Conservation (phyloP, 2,797 vertebrate species). For the Eidolon dupreanum region DNA sequence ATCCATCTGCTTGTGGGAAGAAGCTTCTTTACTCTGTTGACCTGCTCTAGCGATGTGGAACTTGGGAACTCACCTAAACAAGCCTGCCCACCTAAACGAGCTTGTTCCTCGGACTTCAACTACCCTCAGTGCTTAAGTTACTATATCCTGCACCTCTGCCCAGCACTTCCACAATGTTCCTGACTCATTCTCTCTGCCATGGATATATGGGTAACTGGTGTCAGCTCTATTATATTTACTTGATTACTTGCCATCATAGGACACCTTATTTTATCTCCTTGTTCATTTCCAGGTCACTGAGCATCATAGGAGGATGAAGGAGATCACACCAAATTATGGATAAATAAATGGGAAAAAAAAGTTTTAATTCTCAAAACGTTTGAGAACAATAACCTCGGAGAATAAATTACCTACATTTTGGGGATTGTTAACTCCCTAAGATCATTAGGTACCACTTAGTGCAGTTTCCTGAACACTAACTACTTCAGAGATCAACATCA, state of each 20-base stretch:
- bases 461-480: not conserved
- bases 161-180: not conserved
- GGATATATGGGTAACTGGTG: not conserved
- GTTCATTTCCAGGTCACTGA: not conserved
- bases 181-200: not conserved
- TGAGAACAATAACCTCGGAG: not conserved
- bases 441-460: constrained; percentile 47
- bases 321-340: not conserved
- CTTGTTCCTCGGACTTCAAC: not conserved
- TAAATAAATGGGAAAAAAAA: not conserved
- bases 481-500: constrained; percentile 42
- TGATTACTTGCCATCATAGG: not conserved
- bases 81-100: not conserved
- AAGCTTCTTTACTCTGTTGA: constrained; percentile 12
- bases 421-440: constrained; percentile 23
- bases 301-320: not conserved
- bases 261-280: not conserved
- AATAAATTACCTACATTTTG: constrained; percentile 46
- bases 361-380: not conserved
- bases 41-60: not conserved
- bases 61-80: not conserved
- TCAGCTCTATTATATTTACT: not conserved
- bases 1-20: not conserved
- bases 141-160: not conserved
- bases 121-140: not conserved